Base-by-base conservation (phyloP, 2,113 vertebrate species). In the Potamarius usumacintae region DNA sequence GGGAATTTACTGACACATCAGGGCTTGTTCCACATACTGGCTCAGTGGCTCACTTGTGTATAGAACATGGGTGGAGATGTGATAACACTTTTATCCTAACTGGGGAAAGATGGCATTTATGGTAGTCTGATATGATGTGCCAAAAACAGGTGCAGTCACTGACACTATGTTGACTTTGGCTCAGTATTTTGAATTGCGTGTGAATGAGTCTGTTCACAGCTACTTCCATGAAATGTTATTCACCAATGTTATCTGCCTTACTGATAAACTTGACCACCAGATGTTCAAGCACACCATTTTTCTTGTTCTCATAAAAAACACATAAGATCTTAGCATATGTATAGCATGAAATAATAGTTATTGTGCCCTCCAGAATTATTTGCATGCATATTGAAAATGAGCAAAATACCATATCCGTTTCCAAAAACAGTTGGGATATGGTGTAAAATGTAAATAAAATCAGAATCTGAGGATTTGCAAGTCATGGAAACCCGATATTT, bases 161-260 rank as follows among this genome's bases (percentile, higher is more conserved):
- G 34, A 81, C 83, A 88, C 72, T 79, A 34, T 92, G 88, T 91
- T 90, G 83, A 78, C 84, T 86, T 91, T 90, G 89, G 89, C 90
- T 82, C 27, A 55, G 69, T 72, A 27, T 78, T 78, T 81, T 72
- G 77, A 57, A 81, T 89, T 90, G 78, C 77, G 78, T 86, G 74
- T 20, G 69, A 80, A 72, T 83, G 25, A 25, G 79, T 52, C 22
- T 69, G 27, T 84, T 79, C 50, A 83, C 12, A 55, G 82, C 42
- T 65, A 69, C 79, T 85, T 83, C 71, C 53, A 88, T 76, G 69
- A 58, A 80, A 79, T 62, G 30, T 58, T 67, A 80, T 20, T 62
- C 6, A 65, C 71, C 72, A 34, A 78, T 69, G 85, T 72, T 86
- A 82, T 84, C 79, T 86, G 57, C 86, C 81, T 86, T 71, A 83